Base-by-base conservation (phyloP, 2,888 invertebrate genomes). In the Dryobotodes eremita region DNA sequence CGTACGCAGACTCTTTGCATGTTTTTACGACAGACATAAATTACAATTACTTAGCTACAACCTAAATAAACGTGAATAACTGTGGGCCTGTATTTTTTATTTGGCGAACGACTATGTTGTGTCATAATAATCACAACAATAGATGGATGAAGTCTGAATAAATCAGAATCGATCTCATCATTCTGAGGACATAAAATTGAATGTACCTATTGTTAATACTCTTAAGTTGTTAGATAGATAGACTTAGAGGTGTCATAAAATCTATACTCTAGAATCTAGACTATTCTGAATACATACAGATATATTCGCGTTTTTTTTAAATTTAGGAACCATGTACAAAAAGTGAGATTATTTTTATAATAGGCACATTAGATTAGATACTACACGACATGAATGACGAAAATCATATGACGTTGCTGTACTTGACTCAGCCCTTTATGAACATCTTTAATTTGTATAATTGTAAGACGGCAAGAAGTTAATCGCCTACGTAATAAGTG, bases 41-140 rank as follows among this genome's bases (percentile, higher is more conserved):
- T 89, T 68, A 89, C 75, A 82, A 88, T 88, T 89, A 78, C 82
- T 84, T 80, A 65, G 79, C 68, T 70, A 71, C 64, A 78, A 72
- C 68, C 71, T 68, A 50, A 78, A 79, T 78, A 59, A 76, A 73
- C 23, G 46, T 64, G 69, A 75, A 71, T 74, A 77, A 64, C 68
- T 66, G 53, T 20, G 1, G 50, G 48, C 53, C 36, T 78, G 15
- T 36, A 48, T 68, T 64, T 46, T 78, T 77, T 68, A 48, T 59
- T 68, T 75, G 72, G 70, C 17, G 46, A n/a, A 78, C 72, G 48
- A 69, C 59, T 81, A 23, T 70, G 26, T 78, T 65, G 23, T 48
- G 55, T 46, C 42, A n/a, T 59, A 76, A 42, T 6, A 65, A 42
- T 75, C 65, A 31, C 57, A 55, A 53, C 46, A 71, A 50, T 59